These are phyloP conservation scores for Panorpa germanica DNA, from an alignment of 2,888 invertebrate genomes.

Conservation along the genomic window DNA sequence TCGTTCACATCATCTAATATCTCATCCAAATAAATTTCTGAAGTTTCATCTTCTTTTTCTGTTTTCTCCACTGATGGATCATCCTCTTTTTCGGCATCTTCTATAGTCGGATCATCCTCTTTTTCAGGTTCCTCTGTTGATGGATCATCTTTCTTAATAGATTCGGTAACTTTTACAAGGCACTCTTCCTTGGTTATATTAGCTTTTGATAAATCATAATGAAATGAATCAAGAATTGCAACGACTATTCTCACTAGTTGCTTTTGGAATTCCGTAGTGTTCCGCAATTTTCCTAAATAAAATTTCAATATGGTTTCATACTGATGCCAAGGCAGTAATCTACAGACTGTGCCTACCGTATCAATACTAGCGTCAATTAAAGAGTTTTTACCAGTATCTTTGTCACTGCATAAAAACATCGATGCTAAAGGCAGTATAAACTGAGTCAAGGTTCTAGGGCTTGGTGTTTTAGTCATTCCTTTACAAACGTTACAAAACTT, in stretches of 20 bases:
- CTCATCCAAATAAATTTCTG: constrained; percentile 24
- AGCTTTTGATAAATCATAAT: constrained; percentile 65
- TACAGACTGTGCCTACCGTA: constrained; percentile 55
- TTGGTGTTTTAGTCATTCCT: constrained; percentile 36
- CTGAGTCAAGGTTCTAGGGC: constrained; percentile 54
- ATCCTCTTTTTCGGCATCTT: constrained; percentile 13
- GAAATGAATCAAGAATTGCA: constrained; percentile 74
- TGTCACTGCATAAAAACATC: constrained; percentile 59
- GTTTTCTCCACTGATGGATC: constrained; percentile 25
- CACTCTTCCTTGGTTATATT: constrained; percentile 20
- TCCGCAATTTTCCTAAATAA: constrained; percentile 59
- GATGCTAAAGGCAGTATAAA: constrained; percentile 73
- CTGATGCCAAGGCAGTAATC: constrained; percentile 71
- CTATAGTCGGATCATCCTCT: constrained; percentile 17
- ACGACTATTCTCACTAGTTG: constrained; percentile 61
- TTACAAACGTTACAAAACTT: constrained; percentile 51
- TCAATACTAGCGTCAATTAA: constrained; percentile 74
- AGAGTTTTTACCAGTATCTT: constrained; percentile 55
- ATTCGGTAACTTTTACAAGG: constrained; percentile 12
- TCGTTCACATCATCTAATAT: constrained; percentile 16
- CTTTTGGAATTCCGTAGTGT: constrained; percentile 57
- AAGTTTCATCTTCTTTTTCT: constrained; percentile 20
- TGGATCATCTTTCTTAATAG: constrained; percentile 16
- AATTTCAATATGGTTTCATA: constrained; percentile 67
- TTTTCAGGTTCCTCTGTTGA: constrained; percentile 25